phyloP scores from a whole-genome alignment of 2,888 invertebrate species.

The Xestobium rufovillosum region DNA sequence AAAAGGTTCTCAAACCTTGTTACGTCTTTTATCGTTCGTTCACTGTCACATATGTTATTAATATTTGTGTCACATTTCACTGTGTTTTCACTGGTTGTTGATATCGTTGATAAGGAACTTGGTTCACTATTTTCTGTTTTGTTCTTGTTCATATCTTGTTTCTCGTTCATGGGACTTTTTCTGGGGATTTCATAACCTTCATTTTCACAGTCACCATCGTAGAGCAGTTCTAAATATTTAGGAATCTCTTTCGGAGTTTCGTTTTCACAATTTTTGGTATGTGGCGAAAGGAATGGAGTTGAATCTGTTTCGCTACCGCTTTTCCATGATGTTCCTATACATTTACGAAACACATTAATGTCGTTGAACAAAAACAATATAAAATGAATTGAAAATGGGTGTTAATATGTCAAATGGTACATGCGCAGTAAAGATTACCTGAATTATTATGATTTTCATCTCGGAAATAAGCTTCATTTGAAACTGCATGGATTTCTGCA shows the following conservation, averaged over 20 bases:
- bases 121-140: neutral
- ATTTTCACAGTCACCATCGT: conserved; percentile 41
- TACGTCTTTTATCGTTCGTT: neutral
- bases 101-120: neutral
- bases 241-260: conserved; percentile 38
- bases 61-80: neutral
- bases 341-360: conserved; percentile 16
- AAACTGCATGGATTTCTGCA: conserved; percentile 58
- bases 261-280: no score
- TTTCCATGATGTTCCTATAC: conserved; percentile 45
- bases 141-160: conserved; percentile 15
- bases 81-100: neutral
- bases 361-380: no score
- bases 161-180: conserved; percentile 30
- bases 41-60: neutral
- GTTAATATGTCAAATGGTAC: no score
- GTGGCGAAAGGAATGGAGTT: conserved; percentile 42
- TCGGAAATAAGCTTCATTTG: conserved; percentile 71
- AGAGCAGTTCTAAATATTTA: conserved; percentile 61
- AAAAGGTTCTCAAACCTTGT: neutral
- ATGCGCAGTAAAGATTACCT: no score
- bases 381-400: no score
- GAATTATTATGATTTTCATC: conserved; percentile 65
- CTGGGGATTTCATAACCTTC: conserved; percentile 62
- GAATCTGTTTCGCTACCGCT: conserved; percentile 42